Base-by-base conservation (phyloP, 1,140 invertebrate genomes). In the Brachionus plicatilis region DNA sequence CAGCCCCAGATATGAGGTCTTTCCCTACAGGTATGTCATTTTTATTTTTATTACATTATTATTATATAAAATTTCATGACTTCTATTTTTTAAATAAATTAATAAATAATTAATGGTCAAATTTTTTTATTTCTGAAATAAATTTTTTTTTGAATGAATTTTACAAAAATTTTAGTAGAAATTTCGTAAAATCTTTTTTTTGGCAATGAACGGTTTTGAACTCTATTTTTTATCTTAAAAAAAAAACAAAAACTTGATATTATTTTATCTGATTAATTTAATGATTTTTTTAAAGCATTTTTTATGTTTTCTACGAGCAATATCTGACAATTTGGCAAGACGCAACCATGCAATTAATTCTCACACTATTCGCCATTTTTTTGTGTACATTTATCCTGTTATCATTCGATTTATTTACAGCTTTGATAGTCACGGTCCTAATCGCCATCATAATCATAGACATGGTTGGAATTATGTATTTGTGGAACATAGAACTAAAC, bases 231-330 rank as follows among this genome's bases (percentile, higher is more conserved):
- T 12, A 12, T 47, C 8, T 4, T 0, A 33, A 33, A 2, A 33
- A 33, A 33, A 2, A 33, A 33, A 33, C 29, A 2, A 4, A 33
- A 33, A 33, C 5, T 33, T 33, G 29, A 33, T 33, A 4, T 5
- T 33, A 33, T 37, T 37, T 37, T 43, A 17, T 7, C 5, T n/a
- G 12, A 68, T n/a, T 41, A 29, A 24, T 45, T 45, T 6, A 37
- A 37, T 37, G 2, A 37, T 37, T 72, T 72, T 41, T 72, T 41
- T 43, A 72, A n/a, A 72, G 95, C 87, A 90, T 96, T 0, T 96
- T 96, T 89, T 97, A 97, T 87, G 94, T 97, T 0, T 98, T 92
- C 88, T 98, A 95, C 86, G 96, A 98, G 87, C 96, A 98, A 89
- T 98, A 98, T 89, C 89, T 96, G 65, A 94, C 93, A 1, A 95